Percentiles rank a stretch among this genome's conserved stretches.
phyloP scores from a whole-genome alignment of 2,113 vertebrate species.

The Polypterus bichir region DNA sequence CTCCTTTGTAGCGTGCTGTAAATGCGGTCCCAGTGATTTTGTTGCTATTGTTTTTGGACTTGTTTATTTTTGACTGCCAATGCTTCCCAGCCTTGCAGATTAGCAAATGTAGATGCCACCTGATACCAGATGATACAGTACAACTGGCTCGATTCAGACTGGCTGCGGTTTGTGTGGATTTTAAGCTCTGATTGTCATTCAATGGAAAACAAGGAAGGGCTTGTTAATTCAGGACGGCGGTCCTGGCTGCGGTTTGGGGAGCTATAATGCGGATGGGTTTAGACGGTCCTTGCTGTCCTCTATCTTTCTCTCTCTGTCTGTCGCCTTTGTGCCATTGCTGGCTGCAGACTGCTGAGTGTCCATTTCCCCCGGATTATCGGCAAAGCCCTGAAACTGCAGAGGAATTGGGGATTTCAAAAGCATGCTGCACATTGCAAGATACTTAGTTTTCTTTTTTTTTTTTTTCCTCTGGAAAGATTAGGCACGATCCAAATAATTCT shows the following conservation, averaged over 20 bases:
- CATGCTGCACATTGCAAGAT: constrained; percentile 23
- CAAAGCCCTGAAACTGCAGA: constrained; percentile 24
- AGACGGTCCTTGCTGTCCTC: constrained; percentile 17
- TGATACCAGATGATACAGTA: constrained; percentile 25
- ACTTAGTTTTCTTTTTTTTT: constrained; percentile 27
- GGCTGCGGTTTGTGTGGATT: constrained; percentile 30
- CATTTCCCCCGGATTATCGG: constrained; percentile 18
- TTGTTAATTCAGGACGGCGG: background rate
- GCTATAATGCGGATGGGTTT: constrained; percentile 26
- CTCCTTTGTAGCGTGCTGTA: constrained; percentile 33
- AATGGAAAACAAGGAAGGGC: constrained; percentile 22
- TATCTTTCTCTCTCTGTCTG: constrained; percentile 24
- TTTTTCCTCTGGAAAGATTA: constrained; percentile 42
- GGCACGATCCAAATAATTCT: constrained; percentile 57
- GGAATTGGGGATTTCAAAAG: constrained; percentile 29
- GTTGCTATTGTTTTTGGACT: constrained; percentile 26
- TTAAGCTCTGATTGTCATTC: constrained; percentile 40
- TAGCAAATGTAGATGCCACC: constrained; percentile 35
- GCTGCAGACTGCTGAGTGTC: background rate
- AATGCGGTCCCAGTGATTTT: constrained; percentile 32
- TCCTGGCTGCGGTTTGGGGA: background rate
- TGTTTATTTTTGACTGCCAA: constrained; percentile 23
- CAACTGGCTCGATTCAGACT: constrained; percentile 30
- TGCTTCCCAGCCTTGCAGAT: constrained; percentile 31
- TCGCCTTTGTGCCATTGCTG: background rate